Percentiles rank a stretch among this genome's conserved stretches.
Conservation (phyloP, 2,797 vertebrate species). For the Carapus acus region DNA sequence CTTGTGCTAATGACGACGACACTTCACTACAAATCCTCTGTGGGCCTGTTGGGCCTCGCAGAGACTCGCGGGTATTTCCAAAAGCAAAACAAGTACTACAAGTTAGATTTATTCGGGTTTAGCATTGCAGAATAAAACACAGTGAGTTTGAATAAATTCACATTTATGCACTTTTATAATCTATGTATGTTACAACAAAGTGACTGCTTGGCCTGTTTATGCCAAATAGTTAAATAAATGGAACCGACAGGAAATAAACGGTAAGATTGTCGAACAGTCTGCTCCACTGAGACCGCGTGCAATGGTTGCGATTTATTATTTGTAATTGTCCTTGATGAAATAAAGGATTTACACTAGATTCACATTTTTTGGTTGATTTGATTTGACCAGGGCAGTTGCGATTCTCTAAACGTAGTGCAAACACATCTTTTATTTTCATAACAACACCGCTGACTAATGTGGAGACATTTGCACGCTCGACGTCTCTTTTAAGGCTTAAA, state of each 20-base stretch:
- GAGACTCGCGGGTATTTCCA: constrained; percentile 18
- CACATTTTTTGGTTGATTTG: constrained; percentile 18
- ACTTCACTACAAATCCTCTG: constrained; percentile 25
- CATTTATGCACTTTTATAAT: constrained; percentile 24
- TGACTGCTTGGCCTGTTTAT: neutral
- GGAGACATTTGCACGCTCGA: constrained; percentile 18
- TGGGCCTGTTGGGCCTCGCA: constrained; percentile 37
- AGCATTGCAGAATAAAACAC: constrained; percentile 45
- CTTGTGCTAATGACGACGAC: constrained; percentile 5
- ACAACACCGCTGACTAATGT: constrained; percentile 19
- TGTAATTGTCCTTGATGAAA: neutral
- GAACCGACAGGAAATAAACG: constrained; percentile 35
- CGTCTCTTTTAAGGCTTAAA: constrained; percentile 55
- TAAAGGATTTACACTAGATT: neutral
- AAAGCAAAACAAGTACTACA: constrained; percentile 26
- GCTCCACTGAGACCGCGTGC: constrained; percentile 22
- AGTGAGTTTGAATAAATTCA: constrained; percentile 55
- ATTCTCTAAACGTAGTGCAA: constrained; percentile 51
- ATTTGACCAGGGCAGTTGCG: constrained; percentile 28
- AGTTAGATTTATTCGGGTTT: constrained; percentile 10
- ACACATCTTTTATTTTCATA: constrained; percentile 30
- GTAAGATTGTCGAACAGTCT: constrained; percentile 55
- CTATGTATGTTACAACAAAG: constrained; percentile 38
- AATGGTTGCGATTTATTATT: constrained; percentile 6
- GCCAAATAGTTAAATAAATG: neutral